A percentile compares a stretch with the other conserved stretches of the same genome.
Conservation (phyloP, 2,888 invertebrate species). For the Aphrophora alni region DNA sequence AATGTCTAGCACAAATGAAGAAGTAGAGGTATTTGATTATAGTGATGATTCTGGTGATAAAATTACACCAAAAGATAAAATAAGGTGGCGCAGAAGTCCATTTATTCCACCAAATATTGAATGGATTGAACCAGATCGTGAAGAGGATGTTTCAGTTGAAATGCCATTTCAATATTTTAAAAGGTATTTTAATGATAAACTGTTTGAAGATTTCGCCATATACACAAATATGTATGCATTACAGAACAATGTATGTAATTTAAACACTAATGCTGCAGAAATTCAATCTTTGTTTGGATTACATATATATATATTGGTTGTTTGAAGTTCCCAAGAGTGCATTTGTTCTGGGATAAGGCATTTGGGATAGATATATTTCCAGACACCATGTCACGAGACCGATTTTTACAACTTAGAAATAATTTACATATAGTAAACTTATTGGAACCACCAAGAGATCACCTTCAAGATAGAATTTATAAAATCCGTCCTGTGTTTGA, state of each 20-base stretch:
- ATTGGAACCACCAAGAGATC: not conserved
- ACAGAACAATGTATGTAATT: slow-evolving; percentile 6
- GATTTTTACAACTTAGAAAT: slow-evolving; percentile 48
- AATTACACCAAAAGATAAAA: too few relatives aligned
- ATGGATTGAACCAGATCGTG: not conserved
- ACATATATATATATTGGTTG: slow-evolving; percentile 49
- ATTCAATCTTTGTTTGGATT: slow-evolving; percentile 47
- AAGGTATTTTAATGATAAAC: not conserved
- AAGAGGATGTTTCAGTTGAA: not conserved
- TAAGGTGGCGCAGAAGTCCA: too few relatives aligned
- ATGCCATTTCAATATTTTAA: slow-evolving; percentile 9
- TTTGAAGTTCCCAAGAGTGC: slow-evolving; percentile 46
- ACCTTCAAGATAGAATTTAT: slow-evolving; percentile 43
- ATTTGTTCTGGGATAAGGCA: slow-evolving; percentile 45
- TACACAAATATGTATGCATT: slow-evolving; percentile 10
- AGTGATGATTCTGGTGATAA: too few relatives aligned
- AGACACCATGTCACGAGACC: slow-evolving; percentile 43
- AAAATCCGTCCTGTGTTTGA: slow-evolving; percentile 47
- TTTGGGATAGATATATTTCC: slow-evolving; percentile 41
- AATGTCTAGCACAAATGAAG: too few relatives aligned
- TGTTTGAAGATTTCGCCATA: not conserved
- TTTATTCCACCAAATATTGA: too few relatives aligned
- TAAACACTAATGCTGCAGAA: slow-evolving; percentile 35
- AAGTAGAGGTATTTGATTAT: too few relatives aligned
- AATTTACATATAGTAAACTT: slow-evolving; percentile 46